Evolutionary conservation across 2,113 vertebrate species (phyloP).

Genomic region (Calypte anna): DNA sequence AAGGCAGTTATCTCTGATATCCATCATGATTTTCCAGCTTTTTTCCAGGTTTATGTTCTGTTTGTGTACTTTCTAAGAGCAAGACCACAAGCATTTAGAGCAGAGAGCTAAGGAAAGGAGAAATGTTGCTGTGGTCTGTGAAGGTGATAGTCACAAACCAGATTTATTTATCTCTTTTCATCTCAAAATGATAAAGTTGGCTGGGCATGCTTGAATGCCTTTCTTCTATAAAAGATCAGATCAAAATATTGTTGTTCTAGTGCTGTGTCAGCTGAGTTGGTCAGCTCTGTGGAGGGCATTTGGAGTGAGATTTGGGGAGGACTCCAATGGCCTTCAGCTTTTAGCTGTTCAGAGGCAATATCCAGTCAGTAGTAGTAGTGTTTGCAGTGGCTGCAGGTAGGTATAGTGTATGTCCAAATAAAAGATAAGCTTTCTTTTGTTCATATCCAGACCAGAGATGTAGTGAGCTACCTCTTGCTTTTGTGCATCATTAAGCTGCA

Average conservation of each 20-base stretch:
- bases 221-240: neutral
- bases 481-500: neutral
- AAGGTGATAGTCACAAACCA: neutral
- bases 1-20: neutral
- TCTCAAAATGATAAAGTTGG: neutral
- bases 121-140: neutral
- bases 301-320: neutral
- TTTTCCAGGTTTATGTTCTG: neutral
- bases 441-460: neutral
- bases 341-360: neutral
- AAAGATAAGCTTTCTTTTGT: neutral
- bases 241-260: neutral
- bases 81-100: neutral
- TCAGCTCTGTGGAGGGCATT: neutral
- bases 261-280: neutral
- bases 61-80: neutral
- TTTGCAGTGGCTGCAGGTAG: neutral
- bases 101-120: neutral
- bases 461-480: neutral
- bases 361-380: neutral
- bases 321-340: neutral
- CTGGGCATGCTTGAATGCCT: neutral
- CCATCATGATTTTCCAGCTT: neutral
- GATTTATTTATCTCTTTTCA: neutral
- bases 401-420: neutral